phyloP scores from a whole-genome alignment of 2,888 invertebrate species.

The Oligia fasciuncula region DNA sequence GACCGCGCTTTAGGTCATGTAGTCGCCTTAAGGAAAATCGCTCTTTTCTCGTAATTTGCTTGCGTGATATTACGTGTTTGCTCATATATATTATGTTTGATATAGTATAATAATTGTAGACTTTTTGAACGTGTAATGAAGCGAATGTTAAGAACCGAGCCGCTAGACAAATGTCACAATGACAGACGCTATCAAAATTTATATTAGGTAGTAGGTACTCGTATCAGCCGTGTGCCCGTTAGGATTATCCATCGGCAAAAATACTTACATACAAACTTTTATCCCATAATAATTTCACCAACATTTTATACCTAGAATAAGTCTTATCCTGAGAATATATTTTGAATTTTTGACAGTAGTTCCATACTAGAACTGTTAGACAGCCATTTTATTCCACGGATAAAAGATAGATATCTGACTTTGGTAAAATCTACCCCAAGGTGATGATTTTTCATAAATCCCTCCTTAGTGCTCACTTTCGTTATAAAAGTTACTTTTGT shows the following conservation, averaged over 20 bases:
- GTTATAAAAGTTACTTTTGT: neutral
- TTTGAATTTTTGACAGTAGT: too few relatives aligned
- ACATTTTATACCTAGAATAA: too few relatives aligned
- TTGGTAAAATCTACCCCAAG: too few relatives aligned
- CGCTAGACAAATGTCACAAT: neutral
- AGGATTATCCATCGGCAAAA: neutral
- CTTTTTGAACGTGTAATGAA: neutral
- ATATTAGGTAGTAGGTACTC: too few relatives aligned
- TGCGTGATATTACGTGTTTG: neutral
- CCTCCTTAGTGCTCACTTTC: neutral
- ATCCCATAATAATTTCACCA: neutral
- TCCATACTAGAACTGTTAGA: too few relatives aligned
- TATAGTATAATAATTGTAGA: neutral
- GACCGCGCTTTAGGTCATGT: too few relatives aligned
- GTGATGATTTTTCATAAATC: neutral
- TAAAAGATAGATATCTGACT: too few relatives aligned
- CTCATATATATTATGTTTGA: neutral
- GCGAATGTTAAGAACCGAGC: neutral
- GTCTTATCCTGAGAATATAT: too few relatives aligned
- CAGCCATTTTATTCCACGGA: too few relatives aligned
- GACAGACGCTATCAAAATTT: neutral
- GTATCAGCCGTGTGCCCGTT: neutral
- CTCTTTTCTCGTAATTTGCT: neutral
- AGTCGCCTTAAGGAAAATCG: neutral
- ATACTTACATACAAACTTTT: neutral